Percentiles rank a stretch among this genome's conserved stretches.
phyloP scores from a whole-genome alignment of 1,140 invertebrate species.

The Parasteatoda tepidariorum region DNA sequence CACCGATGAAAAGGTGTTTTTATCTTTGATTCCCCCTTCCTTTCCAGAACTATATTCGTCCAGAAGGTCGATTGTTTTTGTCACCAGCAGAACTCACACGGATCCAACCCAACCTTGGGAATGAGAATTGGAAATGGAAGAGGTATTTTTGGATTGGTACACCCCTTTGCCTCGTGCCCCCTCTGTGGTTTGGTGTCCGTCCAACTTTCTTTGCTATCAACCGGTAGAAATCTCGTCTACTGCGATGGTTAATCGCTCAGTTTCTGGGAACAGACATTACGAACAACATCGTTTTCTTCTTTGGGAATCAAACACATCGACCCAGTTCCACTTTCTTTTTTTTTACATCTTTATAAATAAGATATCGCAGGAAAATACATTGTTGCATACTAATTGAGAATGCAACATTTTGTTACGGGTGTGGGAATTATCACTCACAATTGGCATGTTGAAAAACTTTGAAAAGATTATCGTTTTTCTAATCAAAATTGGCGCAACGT shows the following conservation, averaged over 20 bases:
- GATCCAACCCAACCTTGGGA: slow-evolving; percentile 31
- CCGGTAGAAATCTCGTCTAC: not conserved
- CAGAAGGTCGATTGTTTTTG: slow-evolving; percentile 44
- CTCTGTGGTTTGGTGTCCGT: slow-evolving; percentile 19
- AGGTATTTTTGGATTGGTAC: slow-evolving; percentile 1
- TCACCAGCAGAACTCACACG: slow-evolving; percentile 19
- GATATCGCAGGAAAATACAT: too few relatives aligned
- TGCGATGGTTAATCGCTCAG: not conserved
- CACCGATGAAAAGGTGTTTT: slow-evolving; percentile 21
- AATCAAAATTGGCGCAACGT: too few relatives aligned
- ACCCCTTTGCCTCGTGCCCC: slow-evolving; percentile 31
- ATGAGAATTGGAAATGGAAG: slow-evolving; percentile 19
- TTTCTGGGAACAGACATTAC: not conserved
- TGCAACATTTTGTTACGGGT: too few relatives aligned
- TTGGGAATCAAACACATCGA: not conserved
- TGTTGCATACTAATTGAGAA: not conserved
- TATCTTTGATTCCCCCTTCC: slow-evolving; percentile 24
- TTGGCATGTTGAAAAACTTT: too few relatives aligned
- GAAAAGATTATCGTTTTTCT: too few relatives aligned
- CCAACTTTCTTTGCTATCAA: slow-evolving; percentile 21
- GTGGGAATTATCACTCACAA: too few relatives aligned
- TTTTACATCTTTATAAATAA: too few relatives aligned
- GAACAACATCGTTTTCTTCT: too few relatives aligned
- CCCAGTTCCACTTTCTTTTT: not conserved
- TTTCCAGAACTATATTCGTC: slow-evolving; percentile 54